Evolutionary conservation across 2,797 vertebrate species (phyloP).

Genomic region (Gobionotothen gibberifrons): DNA sequence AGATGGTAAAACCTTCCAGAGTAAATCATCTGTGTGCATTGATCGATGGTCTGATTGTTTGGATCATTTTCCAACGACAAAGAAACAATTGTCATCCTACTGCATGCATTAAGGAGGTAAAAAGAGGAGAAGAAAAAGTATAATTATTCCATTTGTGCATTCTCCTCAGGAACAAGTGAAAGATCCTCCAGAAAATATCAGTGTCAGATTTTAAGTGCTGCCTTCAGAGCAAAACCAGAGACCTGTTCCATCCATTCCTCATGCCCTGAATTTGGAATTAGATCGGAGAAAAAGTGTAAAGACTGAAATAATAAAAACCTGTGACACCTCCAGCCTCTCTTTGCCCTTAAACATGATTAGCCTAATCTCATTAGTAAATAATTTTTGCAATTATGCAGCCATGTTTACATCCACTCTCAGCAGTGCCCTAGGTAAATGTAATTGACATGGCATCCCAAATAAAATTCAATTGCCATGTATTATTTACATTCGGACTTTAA

Average conservation of each 20-base stretch:
- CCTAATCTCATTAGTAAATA: conserved; percentile 56
- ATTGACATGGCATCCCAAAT: conserved; percentile 68
- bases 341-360: conserved; percentile 49
- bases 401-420: conserved; percentile 62
- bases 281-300: neutral
- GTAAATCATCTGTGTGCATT: neutral
- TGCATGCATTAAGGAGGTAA: neutral
- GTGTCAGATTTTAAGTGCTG: conserved; percentile 22
- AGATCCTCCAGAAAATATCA: conserved; percentile 8
- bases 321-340: conserved; percentile 36
- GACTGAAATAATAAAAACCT: neutral
- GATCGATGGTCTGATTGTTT: neutral
- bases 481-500: conserved; percentile 78
- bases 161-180: conserved; percentile 17
- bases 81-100: neutral
- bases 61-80: neutral
- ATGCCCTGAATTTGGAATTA: conserved; percentile 21
- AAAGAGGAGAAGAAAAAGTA: neutral
- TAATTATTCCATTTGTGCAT: conserved; percentile 9
- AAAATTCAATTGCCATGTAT: conserved; percentile 76
- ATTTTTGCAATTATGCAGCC: conserved; percentile 50
- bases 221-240: conserved; percentile 18
- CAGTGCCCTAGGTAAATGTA: conserved; percentile 45
- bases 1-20: neutral
- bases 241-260: conserved; percentile 6